These are phyloP conservation scores for Romanomermis culicivorax DNA, from an alignment of 2,888 invertebrate genomes.

Conservation along the genomic window DNA sequence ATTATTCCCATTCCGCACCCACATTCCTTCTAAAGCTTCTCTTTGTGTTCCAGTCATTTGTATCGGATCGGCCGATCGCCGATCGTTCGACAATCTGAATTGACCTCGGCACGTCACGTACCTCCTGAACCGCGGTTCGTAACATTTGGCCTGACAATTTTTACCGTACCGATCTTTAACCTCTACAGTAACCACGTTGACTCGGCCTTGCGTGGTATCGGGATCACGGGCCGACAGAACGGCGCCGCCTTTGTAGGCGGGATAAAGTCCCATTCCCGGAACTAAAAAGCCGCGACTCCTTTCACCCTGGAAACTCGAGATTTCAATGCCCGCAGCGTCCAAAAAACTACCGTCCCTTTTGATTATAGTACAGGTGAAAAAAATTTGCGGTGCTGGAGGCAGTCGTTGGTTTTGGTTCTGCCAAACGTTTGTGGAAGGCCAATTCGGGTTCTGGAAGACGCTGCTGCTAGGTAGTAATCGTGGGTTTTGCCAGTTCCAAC, in stretches of 20 bases:
- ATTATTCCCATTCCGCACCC: conserved; percentile 15
- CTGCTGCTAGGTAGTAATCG: no score
- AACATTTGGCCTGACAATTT: not conserved
- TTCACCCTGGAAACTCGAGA: no score
- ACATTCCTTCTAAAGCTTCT: conserved; percentile 11
- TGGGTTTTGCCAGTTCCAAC: no score
- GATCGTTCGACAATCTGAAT: not conserved
- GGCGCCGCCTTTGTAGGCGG: not conserved
- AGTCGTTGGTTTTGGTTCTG: no score
- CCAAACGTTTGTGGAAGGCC: no score
- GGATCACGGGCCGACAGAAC: not conserved
- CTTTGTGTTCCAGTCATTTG: conserved; percentile 7
- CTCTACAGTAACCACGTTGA: not conserved
- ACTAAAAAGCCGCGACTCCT: no score
- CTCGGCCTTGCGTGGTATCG: not conserved
- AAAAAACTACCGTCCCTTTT: not conserved
- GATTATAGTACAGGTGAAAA: not conserved
- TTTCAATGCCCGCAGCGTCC: no score
- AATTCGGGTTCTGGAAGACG: no score
- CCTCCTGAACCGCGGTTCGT: not conserved
- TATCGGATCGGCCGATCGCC: not conserved
- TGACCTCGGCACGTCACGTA: not conserved
- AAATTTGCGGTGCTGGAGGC: no score
- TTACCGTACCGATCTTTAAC: not conserved
- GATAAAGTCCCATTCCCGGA: no score